A percentile compares a stretch with the other conserved stretches of the same genome.
Evolutionary conservation across 2,797 vertebrate genomes (phyloP).

Genomic region (Ctenopoma kingsleyae): DNA sequence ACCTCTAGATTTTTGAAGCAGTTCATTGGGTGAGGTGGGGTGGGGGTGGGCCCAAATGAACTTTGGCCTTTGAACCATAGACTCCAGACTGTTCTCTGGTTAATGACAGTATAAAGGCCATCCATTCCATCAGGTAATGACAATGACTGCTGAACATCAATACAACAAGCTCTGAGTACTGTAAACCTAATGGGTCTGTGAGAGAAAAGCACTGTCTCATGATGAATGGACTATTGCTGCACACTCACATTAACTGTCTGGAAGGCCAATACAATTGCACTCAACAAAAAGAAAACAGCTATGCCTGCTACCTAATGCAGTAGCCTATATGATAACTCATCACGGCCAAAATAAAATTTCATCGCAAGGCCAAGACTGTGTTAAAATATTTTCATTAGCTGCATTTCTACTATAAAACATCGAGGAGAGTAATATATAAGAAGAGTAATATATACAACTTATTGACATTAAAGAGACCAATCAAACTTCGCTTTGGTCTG

Average conservation of each 20-base stretch:
- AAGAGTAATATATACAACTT: background rate
- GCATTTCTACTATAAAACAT: background rate
- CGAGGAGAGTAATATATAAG: background rate
- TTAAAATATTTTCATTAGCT: background rate
- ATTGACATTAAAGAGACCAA: background rate
- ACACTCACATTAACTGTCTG: conserved; percentile 59
- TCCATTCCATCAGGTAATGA: conserved; percentile 44
- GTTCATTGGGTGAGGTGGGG: too few species aligned
- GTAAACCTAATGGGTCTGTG: conserved; percentile 68
- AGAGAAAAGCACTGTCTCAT: conserved; percentile 40
- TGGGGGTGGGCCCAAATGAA: too few species aligned
- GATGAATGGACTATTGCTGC: conserved; percentile 55
- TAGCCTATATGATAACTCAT: conserved; percentile 4
- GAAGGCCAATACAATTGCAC: conserved; percentile 34
- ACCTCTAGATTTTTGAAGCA: background rate
- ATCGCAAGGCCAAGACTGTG: background rate
- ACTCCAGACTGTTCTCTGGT: conserved; percentile 36
- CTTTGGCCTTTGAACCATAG: background rate
- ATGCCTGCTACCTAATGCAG: conserved; percentile 30
- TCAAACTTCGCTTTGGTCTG: background rate
- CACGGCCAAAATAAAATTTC: background rate
- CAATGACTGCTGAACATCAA: conserved; percentile 58
- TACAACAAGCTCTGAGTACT: conserved; percentile 57
- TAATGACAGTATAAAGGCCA: conserved; percentile 39
- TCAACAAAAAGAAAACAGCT: conserved; percentile 49